A percentile compares a stretch with the other conserved stretches of the same genome.
phyloP scores from a whole-genome alignment of 2,888 invertebrate species.

The Macrosoma leucophasiata region DNA sequence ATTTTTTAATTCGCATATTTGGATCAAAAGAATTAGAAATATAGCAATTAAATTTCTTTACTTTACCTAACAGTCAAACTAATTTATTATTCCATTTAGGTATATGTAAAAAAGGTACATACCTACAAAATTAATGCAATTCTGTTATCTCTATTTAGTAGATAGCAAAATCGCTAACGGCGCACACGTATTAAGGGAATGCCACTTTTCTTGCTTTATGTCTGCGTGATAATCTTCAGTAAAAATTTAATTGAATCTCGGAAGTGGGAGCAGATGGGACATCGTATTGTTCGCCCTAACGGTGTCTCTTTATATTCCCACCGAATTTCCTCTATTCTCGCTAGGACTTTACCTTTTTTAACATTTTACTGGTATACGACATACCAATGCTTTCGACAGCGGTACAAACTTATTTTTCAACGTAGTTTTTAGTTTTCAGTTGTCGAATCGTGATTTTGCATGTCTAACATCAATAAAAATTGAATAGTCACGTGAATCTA shows the following conservation, averaged over 20 bases:
- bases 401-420: too few species aligned
- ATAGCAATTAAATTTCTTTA: too few species aligned
- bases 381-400: too few species aligned
- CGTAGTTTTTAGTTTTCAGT: too few species aligned
- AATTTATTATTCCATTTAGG: background rate
- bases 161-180: background rate
- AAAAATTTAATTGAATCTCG: conserved; percentile 74
- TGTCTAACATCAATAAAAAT: too few species aligned
- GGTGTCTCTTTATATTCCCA: conserved; percentile 30
- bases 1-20: too few species aligned
- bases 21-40: too few species aligned
- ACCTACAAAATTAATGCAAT: background rate
- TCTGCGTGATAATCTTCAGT: conserved; percentile 74
- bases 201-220: conserved; percentile 35
- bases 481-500: too few species aligned
- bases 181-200: conserved; percentile 31
- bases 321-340: conserved; percentile 39
- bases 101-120: background rate
- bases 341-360: conserved; percentile 39
- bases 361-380: too few species aligned
- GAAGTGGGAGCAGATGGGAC: conserved; percentile 61
- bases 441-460: too few species aligned
- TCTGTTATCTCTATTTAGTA: background rate
- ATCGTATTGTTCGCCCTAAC: conserved; percentile 43
- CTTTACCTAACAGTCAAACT: too few species aligned